Evolutionary conservation across 1,140 invertebrate genomes (phyloP).

Genomic region (Metaphire vulgaris): DNA sequence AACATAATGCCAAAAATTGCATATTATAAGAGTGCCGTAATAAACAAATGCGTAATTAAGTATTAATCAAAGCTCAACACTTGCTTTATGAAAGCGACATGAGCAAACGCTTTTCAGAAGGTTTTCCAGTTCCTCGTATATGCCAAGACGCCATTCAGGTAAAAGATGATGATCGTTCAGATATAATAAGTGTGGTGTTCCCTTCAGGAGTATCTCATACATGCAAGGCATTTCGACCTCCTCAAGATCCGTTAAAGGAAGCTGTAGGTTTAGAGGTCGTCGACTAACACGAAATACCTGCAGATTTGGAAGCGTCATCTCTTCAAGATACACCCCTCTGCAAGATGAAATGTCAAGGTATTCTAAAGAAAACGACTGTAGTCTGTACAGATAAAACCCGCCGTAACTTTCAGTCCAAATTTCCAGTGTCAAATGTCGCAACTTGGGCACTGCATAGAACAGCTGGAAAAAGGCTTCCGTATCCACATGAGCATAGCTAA

Average conservation of each 20-base stretch:
- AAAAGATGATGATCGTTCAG: slow-evolving; percentile 43
- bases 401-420: slow-evolving; percentile 43
- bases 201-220: slow-evolving; percentile 37
- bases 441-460: slow-evolving; percentile 32
- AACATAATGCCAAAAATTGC: no score
- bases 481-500: slow-evolving; percentile 39
- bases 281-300: slow-evolving; percentile 35
- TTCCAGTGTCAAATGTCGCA: slow-evolving; percentile 40
- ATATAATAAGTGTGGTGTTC: slow-evolving; percentile 38
- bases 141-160: slow-evolving; percentile 33
- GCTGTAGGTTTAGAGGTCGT: not conserved
- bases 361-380: slow-evolving; percentile 37
- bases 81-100: slow-evolving; percentile 27
- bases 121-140: slow-evolving; percentile 37
- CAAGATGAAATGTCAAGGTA: slow-evolving; percentile 46
- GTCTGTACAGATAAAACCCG: slow-evolving; percentile 35
- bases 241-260: not conserved
- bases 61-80: not conserved
- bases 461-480: slow-evolving; percentile 36
- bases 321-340: slow-evolving; percentile 42
- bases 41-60: no score
- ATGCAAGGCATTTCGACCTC: slow-evolving; percentile 37
- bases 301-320: slow-evolving; percentile 37
- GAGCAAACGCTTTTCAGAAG: slow-evolving; percentile 42
- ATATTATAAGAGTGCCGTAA: no score